These are phyloP conservation scores for Lonchura striata DNA, from an alignment of 2,113 vertebrate species.

Conservation along the genomic window DNA sequence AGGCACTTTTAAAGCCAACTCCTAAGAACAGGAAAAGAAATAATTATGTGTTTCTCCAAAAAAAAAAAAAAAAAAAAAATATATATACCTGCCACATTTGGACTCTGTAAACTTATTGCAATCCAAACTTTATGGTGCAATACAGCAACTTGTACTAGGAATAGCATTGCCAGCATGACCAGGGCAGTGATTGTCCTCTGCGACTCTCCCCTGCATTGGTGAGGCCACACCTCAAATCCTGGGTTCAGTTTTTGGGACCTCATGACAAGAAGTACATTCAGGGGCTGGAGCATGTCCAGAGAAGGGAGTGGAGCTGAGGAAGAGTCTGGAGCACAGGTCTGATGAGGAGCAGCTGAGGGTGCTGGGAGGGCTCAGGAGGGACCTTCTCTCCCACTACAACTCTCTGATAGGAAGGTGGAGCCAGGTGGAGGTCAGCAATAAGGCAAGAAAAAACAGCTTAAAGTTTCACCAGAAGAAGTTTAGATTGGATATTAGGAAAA, in stretches of 20 bases:
- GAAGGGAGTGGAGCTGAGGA: fast-evolving
- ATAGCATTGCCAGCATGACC: not conserved
- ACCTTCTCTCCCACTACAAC: fast-evolving
- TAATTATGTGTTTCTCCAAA: not conserved
- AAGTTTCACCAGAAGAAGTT: not conserved
- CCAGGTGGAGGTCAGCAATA: fast-evolving
- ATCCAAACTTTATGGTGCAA: not conserved
- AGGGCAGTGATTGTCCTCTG: not conserved
- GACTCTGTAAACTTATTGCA: not conserved
- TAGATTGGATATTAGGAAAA: not conserved
- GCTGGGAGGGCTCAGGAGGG: not conserved
- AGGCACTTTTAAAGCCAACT: not conserved
- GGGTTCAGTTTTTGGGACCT: fast-evolving
- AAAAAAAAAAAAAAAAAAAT: no score
- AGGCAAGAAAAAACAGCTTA: not conserved
- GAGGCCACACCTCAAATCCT: not conserved
- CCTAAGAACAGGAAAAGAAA: not conserved
- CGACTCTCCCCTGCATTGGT: not conserved
- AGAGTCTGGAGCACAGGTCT: not conserved
- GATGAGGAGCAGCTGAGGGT: not conserved
- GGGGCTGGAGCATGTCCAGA: fast-evolving
- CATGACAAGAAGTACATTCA: not conserved
- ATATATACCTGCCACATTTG: not conserved
- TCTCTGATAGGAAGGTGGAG: not conserved
- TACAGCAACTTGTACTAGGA: not conserved